Percentiles rank a stretch among this genome's conserved stretches.
Evolutionary conservation across 35 echinoderm and acorn worm genomes (phyloP).

Genomic region (Anneissia japonica): DNA sequence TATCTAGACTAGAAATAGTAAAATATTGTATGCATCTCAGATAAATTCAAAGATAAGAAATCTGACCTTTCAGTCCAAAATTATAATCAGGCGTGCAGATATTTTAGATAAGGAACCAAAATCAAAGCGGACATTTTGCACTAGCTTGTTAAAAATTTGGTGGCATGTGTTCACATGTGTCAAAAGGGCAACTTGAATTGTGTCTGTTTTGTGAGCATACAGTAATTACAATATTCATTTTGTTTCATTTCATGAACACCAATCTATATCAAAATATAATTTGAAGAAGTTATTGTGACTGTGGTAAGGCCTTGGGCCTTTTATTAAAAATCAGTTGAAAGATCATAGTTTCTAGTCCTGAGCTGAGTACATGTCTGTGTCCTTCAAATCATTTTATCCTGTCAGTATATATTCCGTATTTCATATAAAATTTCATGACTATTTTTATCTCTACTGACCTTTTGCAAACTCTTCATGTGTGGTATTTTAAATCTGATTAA

Average conservation of each 20-base stretch:
- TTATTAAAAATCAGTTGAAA: no score
- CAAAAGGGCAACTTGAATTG: neutral
- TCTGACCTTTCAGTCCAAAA: neutral
- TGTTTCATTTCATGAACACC: no score
- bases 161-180: neutral
- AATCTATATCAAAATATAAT: no score
- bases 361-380: no score
- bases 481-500: neutral
- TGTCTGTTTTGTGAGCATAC: no score
- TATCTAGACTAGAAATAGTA: no score
- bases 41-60: no score
- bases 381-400: conserved; percentile 75
- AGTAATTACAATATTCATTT: no score
- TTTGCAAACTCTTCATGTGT: neutral
- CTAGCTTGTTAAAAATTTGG: neutral
- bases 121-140: neutral
- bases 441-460: neutral
- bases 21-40: no score
- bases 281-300: no score
- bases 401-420: conserved; percentile 31
- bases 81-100: neutral
- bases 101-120: neutral
- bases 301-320: no score
- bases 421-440: neutral
- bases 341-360: no score